Conservation (phyloP, 2,888 invertebrate species). For the Tanytarsus gracilentus region DNA sequence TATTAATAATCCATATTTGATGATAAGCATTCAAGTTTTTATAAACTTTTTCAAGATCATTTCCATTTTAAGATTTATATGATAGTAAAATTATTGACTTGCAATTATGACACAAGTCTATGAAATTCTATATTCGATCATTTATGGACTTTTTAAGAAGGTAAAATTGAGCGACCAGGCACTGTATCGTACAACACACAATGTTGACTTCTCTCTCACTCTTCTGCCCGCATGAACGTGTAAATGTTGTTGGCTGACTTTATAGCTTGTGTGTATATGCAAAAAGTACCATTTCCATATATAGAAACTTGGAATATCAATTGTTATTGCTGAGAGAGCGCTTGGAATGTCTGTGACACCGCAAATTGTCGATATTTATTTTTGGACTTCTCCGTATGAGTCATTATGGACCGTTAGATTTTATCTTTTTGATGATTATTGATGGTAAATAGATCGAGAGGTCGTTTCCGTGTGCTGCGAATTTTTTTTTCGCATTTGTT, state of each 20-base stretch:
- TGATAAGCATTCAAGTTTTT: no score
- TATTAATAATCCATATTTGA: no score
- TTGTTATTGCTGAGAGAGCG: background rate
- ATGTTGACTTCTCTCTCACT: background rate
- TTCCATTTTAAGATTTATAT: background rate
- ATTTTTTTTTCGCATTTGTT: no score
- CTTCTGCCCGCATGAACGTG: background rate
- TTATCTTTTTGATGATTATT: no score
- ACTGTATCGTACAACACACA: background rate
- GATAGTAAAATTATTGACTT: background rate
- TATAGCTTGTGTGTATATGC: slow-evolving; percentile 6
- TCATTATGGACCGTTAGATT: no score
- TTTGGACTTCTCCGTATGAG: slow-evolving; percentile 1
- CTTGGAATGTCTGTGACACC: slow-evolving; percentile 26
- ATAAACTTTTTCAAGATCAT: slow-evolving; percentile 10
- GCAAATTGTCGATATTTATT: background rate
- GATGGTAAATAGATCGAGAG: no score
- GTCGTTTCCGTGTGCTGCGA: no score
- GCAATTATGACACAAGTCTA: no score
- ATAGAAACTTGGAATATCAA: slow-evolving; percentile 27
- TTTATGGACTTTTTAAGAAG: background rate
- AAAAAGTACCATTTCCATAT: slow-evolving; percentile 10
- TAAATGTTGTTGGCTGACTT: background rate
- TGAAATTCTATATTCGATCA: no score
- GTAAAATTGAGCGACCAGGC: background rate